Conservation (phyloP, 2,888 invertebrate genomes). For the Rhodophaea formosa region DNA sequence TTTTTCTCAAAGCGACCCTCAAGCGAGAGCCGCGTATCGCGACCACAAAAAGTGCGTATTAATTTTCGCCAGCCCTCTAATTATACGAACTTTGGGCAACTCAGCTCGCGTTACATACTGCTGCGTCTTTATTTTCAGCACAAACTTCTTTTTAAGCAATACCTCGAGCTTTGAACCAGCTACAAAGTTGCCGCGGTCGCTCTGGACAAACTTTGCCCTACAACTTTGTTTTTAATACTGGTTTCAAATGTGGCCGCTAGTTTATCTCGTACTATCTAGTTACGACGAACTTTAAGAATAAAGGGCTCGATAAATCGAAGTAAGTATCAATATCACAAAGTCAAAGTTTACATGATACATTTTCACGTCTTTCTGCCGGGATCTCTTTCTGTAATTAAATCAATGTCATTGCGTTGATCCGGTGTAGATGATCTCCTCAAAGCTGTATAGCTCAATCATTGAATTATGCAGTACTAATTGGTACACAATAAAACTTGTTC, state of each 20-base stretch:
- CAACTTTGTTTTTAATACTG: slow-evolving; percentile 35
- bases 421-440: too few species aligned
- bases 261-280: slow-evolving; percentile 13
- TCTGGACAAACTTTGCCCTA: slow-evolving; percentile 34
- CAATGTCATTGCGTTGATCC: too few species aligned
- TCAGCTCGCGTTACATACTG: slow-evolving; percentile 61
- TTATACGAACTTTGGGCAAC: slow-evolving; percentile 63
- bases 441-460: too few species aligned
- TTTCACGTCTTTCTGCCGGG: too few species aligned
- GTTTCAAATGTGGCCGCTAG: slow-evolving; percentile 15
- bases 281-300: background rate
- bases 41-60: slow-evolving; percentile 58
- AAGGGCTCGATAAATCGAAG: background rate
- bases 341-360: background rate
- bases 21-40: background rate
- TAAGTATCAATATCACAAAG: background rate
- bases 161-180: slow-evolving; percentile 36
- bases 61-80: slow-evolving; percentile 64
- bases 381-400: too few species aligned
- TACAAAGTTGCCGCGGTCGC: slow-evolving; percentile 37
- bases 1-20: background rate
- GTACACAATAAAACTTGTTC: too few species aligned
- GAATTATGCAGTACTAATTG: too few species aligned
- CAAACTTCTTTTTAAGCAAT: slow-evolving; percentile 50
- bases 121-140: slow-evolving; percentile 51